Evolutionary conservation across 2,888 invertebrate genomes (phyloP), one percentile per base, ranked within the genome.

Genomic region (Diadromus collaris): DNA sequence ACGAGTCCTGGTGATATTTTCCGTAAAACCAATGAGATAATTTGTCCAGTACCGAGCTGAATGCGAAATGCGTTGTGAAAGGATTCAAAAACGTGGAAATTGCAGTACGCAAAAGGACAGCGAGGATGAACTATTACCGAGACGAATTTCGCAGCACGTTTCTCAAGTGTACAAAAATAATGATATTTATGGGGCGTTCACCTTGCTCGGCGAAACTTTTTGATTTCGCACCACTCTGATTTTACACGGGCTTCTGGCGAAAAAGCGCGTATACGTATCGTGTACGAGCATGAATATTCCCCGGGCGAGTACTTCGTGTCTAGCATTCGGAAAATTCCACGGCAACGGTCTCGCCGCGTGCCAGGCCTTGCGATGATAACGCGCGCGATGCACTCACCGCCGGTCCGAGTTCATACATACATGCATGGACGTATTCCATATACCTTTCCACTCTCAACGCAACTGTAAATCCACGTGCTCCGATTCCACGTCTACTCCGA

Each of bases 351-450:
- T 70, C 58, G 41, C 51, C 51, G 41, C 69, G 54, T 34, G 27
- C 54, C 19, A 16, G 21, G 63, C 54, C 21, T 63, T 61, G 68
- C 58, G 48, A 69, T 24, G 69, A 78, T 72, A 73, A 73, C 69
- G 32, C 64, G 34, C 32, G 6, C 64, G 34, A 29, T 63, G 32
- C 60, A 65, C 60, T 60, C 54, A 29, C 6, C 29, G 29, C 24
- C 10, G 58, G 64, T 64, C 48, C 24, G 54, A 61, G 32, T 32
- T 27, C 41, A 13, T 54, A 10, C 32, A 58, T 32, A 19, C 6
- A 41, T 27, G 24, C 27, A 32, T 5, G 34, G 38, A 13, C 7
- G 32, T 34, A 48, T 51, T 19, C 48, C 21, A 48, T 21, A n/a
- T 34, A 46, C n/a, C 16, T 64, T 44, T 48, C 63, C 44, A 58